These are phyloP conservation scores for Blera fallax DNA, from an alignment of 2,888 invertebrate genomes.

Conservation along the genomic window DNA sequence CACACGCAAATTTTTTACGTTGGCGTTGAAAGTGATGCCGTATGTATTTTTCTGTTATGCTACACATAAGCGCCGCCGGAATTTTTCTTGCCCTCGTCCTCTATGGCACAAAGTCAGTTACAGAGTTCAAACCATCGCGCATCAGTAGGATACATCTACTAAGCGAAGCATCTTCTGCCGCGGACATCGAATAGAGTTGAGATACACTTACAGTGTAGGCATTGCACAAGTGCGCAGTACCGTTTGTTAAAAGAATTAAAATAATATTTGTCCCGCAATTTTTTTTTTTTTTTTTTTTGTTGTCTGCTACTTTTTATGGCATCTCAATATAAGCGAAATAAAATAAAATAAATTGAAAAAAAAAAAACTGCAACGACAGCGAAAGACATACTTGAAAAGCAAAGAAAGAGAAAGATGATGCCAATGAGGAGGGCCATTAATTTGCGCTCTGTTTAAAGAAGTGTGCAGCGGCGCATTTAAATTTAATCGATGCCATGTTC, in stretches of 20 bases:
- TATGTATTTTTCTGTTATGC: conserved; percentile 13
- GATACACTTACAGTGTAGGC: background rate
- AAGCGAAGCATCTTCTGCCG: conserved; percentile 12
- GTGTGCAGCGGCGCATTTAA: conserved; percentile 56
- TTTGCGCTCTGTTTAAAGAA: conserved; percentile 43
- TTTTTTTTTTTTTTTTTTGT: background rate
- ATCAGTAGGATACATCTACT: conserved; percentile 8
- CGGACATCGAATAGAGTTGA: conserved; percentile 9
- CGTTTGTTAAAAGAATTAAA: conserved; percentile 33
- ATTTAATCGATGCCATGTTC: conserved; percentile 56
- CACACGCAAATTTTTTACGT: conserved; percentile 70
- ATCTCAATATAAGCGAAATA: conserved; percentile 33
- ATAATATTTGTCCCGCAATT: conserved; percentile 2
- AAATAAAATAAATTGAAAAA: conserved; percentile 44
- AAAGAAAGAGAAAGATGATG: background rate
- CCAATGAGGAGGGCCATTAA: conserved; percentile 29
- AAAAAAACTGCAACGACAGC: conserved; percentile 13
- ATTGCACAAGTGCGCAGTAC: conserved; percentile 40
- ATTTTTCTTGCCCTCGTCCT: conserved; percentile 18
- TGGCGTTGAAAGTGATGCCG: conserved; percentile 72
- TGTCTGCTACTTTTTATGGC: background rate
- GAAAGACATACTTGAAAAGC: background rate
- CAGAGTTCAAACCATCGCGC: conserved; percentile 1
- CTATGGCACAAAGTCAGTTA: background rate
- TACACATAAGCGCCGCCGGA: conserved; percentile 64